Evolutionary conservation across 1,140 invertebrate genomes (phyloP).

Genomic region (Drosophila bifasciata): DNA sequence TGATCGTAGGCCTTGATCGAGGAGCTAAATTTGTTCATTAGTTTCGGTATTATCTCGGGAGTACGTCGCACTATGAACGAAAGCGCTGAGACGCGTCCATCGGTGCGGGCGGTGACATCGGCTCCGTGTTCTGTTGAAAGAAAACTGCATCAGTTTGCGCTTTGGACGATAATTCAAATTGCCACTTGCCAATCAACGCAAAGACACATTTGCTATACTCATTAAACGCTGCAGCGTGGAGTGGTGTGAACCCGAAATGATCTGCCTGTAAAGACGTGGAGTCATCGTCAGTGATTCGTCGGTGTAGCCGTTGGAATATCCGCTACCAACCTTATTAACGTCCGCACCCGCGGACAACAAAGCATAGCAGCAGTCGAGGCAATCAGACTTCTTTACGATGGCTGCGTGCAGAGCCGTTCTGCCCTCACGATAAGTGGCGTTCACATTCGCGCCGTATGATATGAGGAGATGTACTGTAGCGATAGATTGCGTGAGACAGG

Average conservation of each 20-base stretch:
- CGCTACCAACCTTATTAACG: conserved; percentile 86
- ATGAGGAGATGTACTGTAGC: conserved; percentile 89
- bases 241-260: conserved; percentile 90
- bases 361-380: conserved; percentile 88
- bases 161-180: background rate
- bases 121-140: conserved; percentile 88
- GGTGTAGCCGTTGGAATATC: no score
- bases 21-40: conserved; percentile 89
- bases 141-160: background rate
- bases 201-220: conserved; percentile 91
- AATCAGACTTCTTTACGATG: conserved; percentile 90
- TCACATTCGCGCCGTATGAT: conserved; percentile 86
- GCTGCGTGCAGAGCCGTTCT: conserved; percentile 91
- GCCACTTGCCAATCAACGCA: conserved; percentile 87
- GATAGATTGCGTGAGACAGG: conserved; percentile 89
- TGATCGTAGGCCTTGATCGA: conserved; percentile 91
- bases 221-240: conserved; percentile 93
- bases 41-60: conserved; percentile 90
- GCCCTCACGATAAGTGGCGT: conserved; percentile 88
- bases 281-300: no score
- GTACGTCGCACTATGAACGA: conserved; percentile 92
- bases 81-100: conserved; percentile 91
- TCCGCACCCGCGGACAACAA: conserved; percentile 89
- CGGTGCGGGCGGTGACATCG: conserved; percentile 91
- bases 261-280: conserved; percentile 84